Percentiles rank a stretch among this genome's conserved stretches.
phyloP scores from a whole-genome alignment of 1,140 invertebrate genomes.

The Hormaphis cornu region DNA sequence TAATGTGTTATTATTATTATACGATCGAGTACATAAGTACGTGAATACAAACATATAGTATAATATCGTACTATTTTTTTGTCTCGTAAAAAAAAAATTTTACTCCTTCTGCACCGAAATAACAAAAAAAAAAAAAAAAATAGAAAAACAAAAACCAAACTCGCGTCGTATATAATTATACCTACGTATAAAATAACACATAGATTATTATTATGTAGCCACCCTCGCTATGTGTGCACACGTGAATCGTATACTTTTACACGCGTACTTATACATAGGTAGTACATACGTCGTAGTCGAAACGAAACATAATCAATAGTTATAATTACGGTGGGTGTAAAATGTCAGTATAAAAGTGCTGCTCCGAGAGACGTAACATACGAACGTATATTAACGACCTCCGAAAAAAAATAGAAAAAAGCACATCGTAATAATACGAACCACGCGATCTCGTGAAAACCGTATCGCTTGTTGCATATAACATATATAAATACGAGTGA shows the following conservation, averaged over 20 bases:
- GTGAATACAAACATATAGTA: neutral
- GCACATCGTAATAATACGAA: too few relatives aligned
- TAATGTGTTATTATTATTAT: neutral
- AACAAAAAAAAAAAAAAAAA: neutral
- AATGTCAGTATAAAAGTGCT: neutral
- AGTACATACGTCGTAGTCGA: neutral
- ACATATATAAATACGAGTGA: too few relatives aligned
- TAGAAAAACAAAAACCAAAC: neutral
- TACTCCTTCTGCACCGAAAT: neutral
- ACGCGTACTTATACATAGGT: neutral
- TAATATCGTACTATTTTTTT: neutral
- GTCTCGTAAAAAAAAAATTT: neutral
- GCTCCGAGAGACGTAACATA: neutral
- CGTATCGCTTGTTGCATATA: neutral
- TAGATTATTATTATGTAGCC: neutral
- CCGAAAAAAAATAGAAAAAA: neutral
- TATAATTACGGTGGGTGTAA: constrained; percentile 21
- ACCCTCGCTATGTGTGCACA: neutral
- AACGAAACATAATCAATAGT: constrained; percentile 18
- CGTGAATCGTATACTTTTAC: too few relatives aligned
- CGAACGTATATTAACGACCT: neutral
- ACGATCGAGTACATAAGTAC: neutral
- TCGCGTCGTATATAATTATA: neutral
- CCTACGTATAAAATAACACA: too few relatives aligned
- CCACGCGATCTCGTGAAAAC: constrained; percentile 3